These are phyloP conservation scores for Mormyrus iriodes DNA, from an alignment of 2,113 vertebrate species.

Conservation along the genomic window DNA sequence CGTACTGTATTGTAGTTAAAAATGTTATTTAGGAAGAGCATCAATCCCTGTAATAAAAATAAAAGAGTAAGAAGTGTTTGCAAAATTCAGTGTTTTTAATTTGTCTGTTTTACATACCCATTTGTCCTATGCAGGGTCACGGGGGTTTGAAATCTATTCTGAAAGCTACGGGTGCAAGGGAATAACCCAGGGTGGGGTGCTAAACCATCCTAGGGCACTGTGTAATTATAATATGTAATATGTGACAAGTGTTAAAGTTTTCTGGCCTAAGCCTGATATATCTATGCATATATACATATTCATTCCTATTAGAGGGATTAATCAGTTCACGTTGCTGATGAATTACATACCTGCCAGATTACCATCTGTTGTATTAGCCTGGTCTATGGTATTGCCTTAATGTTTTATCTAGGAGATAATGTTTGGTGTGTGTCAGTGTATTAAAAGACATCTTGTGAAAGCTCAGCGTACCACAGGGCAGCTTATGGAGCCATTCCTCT, in stretches of 20 bases:
- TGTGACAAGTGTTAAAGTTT: not conserved
- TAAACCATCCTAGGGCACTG: not conserved
- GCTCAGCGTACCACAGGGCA: not conserved
- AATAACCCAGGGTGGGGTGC: not conserved
- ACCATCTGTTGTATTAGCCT: not conserved
- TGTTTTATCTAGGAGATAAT: not conserved
- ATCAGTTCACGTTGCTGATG: not conserved
- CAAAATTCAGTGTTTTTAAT: not conserved
- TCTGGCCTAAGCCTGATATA: not conserved
- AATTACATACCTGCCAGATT: not conserved
- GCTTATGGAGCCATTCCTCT: not conserved
- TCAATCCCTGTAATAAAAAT: not conserved
- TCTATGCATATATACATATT: not conserved
- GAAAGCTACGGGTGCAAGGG: not conserved
- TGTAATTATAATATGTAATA: not conserved
- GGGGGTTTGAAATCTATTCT: not conserved
- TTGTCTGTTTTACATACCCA: not conserved
- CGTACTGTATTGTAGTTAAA: not conserved
- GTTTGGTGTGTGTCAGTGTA: not conserved
- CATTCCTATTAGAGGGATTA: not conserved
- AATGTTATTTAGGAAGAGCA: not conserved
- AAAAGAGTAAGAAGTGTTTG: not conserved
- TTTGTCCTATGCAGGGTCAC: not conserved
- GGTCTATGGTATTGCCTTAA: not conserved
- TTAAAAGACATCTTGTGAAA: not conserved